These are phyloP conservation scores for Habrosyne pyritoides DNA, from an alignment of 2,888 invertebrate species.

Conservation along the genomic window DNA sequence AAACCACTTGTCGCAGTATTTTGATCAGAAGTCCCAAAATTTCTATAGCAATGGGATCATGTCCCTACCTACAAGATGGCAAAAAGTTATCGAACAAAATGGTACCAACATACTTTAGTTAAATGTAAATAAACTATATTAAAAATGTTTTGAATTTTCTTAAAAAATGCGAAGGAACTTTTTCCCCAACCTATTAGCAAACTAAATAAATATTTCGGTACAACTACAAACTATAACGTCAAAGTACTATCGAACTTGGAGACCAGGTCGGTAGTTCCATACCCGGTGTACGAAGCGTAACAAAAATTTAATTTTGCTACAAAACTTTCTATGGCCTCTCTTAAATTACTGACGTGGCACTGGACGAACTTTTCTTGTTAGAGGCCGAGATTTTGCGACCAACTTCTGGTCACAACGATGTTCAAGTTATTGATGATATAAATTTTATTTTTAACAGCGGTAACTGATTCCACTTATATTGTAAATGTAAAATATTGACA, in stretches of 20 bases:
- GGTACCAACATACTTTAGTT: too few species aligned
- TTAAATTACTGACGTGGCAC: constrained; percentile 66
- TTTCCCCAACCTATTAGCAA: background rate
- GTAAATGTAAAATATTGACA: too few species aligned
- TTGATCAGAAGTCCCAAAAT: too few species aligned
- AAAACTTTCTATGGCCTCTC: constrained; percentile 61
- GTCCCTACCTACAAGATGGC: too few species aligned
- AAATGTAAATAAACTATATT: too few species aligned
- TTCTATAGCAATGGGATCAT: too few species aligned
- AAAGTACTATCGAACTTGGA: constrained; percentile 19
- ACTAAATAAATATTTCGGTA: too few species aligned
- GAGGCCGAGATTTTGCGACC: constrained; percentile 43
- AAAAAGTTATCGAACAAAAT: too few species aligned
- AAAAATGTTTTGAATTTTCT: too few species aligned
- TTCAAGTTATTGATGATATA: background rate
- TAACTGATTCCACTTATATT: too few species aligned
- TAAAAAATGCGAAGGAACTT: too few species aligned
- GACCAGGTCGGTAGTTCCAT: constrained; percentile 23
- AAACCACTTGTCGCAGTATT: too few species aligned
- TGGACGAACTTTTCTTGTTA: constrained; percentile 65
- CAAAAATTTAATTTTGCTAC: constrained; percentile 66
- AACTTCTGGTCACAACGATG: constrained; percentile 28
- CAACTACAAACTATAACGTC: constrained; percentile 28
- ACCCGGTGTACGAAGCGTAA: constrained; percentile 40
- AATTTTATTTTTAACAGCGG: background rate